Evolutionary conservation across 2,113 vertebrate genomes (phyloP), one percentile per base, ranked within the genome.

Genomic region (Cariama cristata): DNA sequence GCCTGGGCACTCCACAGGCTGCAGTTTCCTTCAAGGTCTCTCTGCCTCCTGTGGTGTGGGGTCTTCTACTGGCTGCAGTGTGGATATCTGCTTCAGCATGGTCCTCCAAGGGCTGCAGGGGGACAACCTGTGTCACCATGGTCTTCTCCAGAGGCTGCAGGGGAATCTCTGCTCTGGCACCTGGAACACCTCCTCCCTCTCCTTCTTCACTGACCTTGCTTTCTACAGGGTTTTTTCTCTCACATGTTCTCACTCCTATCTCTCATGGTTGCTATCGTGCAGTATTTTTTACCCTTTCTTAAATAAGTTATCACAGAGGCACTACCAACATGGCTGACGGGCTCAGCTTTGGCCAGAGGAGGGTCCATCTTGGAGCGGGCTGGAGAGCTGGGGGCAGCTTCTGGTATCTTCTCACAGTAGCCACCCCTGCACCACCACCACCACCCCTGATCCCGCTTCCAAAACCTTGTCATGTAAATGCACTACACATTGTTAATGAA

Each of bases 401-500:
- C 30, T 71, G 4, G 1, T 44, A 6, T 42, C 45, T 68, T 80
- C 32, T 89, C 18, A 35, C 2, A 45, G 33, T 4, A 69, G 8
- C 13, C 20, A 45, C 12, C 2, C 27, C 33, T 74, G 13, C 8
- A 33, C 0, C 2, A 2, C 7, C 2, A 16, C 3, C 9, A 1
- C 13, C 6, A 1, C 2, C 0, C 0, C 6, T n/a, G 17, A 21
- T 53, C 9, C 32, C 0, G 0, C 3, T 22, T n/a, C 26, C 11
- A 55, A 77, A 72, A 26, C 4, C 5, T 56, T 79, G 12, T 8
- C 8, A 32, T 2, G 2, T 21, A 40, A 85, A 62, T 9, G 7
- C 8, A 40, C 26, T 71, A 49, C 9, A 67, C 8, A 47, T 22
- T 49, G 7, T 40, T 77, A 77, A 86, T 63, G 2, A 64, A 47